Base-by-base conservation (phyloP, 1,140 invertebrate genomes). In the Amphibalanus amphitrite region DNA sequence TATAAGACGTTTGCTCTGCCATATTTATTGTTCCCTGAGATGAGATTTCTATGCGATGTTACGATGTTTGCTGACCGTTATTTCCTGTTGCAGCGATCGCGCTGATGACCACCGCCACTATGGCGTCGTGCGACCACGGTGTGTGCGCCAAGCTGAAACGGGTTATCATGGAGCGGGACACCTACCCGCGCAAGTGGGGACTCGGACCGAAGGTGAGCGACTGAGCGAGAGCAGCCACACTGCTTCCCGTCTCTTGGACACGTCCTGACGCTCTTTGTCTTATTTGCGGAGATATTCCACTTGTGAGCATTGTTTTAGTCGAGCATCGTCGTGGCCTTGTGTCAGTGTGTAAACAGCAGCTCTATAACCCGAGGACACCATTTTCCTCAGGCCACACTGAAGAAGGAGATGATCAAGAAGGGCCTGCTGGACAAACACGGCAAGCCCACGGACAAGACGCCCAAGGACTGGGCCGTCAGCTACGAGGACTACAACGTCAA, bases 151-250 rank as follows among this genome's bases (percentile, higher is more conserved):
- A 99, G 84, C 90, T 99, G 30, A 99, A 99, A 81, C 82, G 95
- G 71, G 97, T 99, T 17, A 96, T 99, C 40, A 99, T 99, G 97
- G 97, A 99, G 82, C 83, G 97, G 78, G 97, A 99, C 79, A 93
- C 91, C 25, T 99, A 99, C 82, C 96, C 97, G 3, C 86, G 95
- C 71, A 97, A 96, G 82, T 99, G 97, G 97, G 95, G 96, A 68
- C 81, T 98, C 29, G 96, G 96, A 65, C 93, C 93, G 15, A 92
- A 93, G 80, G 85, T 86, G 79, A 65, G 73, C 72, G 30, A n/a
- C n/a, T n/a, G n/a, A n/a, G n/a, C n/a, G n/a, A n/a, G n/a, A n/a
- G n/a, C n/a, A n/a, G n/a, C n/a, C n/a, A n/a, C n/a, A n/a, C n/a
- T n/a, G n/a, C n/a, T n/a, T n/a, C n/a, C n/a, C n/a, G n/a, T n/a